Conservation (phyloP, 2,888 invertebrate genomes). For the Sarcophaga subvicina region DNA sequence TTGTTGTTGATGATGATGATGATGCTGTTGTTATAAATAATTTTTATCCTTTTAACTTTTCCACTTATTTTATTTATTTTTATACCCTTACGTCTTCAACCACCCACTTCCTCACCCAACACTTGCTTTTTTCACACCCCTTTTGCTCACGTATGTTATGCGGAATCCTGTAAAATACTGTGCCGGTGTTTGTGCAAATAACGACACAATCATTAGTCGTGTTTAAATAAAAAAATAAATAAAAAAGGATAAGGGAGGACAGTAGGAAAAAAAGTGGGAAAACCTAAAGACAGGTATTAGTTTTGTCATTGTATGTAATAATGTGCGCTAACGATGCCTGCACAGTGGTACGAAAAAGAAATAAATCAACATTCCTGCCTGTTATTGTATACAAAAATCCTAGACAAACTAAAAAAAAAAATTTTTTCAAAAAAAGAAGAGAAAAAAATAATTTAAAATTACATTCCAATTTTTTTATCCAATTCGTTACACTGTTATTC, state of each 20-base stretch:
- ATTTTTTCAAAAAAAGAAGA: no score
- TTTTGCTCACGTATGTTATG: neutral
- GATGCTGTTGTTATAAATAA: constrained; percentile 55
- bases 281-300: constrained; percentile 54
- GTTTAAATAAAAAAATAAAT: no score
- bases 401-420: no score
- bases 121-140: neutral
- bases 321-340: neutral
- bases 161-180: no score
- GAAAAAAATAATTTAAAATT: no score
- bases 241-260: no score
- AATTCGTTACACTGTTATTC: neutral
- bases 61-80: constrained; percentile 11
- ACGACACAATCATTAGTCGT: neutral
- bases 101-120: neutral
- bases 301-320: constrained; percentile 18
- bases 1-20: neutral
- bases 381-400: no score
- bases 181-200: neutral
- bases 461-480: no score
- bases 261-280: constrained; percentile 14
- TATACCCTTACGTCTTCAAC: neutral
- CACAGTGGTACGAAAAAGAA: constrained; percentile 20
- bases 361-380: no score
- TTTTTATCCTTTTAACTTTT: constrained; percentile 64